Evolutionary conservation across 1,140 invertebrate species (phyloP), one percentile per base, ranked within the genome.

Genomic region (Cydia strobilella): DNA sequence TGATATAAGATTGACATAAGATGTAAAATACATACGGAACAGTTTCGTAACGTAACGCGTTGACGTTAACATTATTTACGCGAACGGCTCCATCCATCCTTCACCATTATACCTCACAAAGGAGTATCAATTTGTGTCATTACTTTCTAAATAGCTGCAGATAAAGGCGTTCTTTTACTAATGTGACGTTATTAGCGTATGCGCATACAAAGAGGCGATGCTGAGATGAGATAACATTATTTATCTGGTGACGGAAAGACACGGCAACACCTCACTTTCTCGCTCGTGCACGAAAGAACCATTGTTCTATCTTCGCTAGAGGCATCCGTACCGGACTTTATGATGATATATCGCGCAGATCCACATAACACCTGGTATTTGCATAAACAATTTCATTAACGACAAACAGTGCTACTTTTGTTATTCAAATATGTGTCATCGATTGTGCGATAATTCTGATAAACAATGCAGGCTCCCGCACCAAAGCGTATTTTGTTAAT

Each of bases 401-500:
- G 66, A 74, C 74, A 62, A 80, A 62, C 62, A 63, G 73, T 72
- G 77, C 79, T 80, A 75, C 54, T 69, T 75, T 77, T 76, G 78
- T 83, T 80, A 83, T 81, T 80, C 76, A 79, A 80, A 82, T 84
- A 78, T 54, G 75, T 75, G 79, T 80, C 77, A 80, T 78, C 78
- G 72, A 80, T 78, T 77, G 72, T 42, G 73, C 75, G 73, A 75
- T 79, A 73, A 77, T 42, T 78, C 74, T 66, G 39, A 79, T 82
- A 77, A 77, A 80, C 74, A 76, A 80, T 80, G 76, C 59, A 77
- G 59, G 77, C 73, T 77, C 72, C 35, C 20, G n/a, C 75, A 66
- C 74, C 77, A 80, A 84, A 80, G 78, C 65, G 81, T 81, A 84
- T 85, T 84, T 82, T 63, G 81, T 78, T 83, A 81, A 84, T 85